These are phyloP conservation scores for Frankliniella fusca DNA, from an alignment of 2,888 invertebrate genomes.

Conservation along the genomic window DNA sequence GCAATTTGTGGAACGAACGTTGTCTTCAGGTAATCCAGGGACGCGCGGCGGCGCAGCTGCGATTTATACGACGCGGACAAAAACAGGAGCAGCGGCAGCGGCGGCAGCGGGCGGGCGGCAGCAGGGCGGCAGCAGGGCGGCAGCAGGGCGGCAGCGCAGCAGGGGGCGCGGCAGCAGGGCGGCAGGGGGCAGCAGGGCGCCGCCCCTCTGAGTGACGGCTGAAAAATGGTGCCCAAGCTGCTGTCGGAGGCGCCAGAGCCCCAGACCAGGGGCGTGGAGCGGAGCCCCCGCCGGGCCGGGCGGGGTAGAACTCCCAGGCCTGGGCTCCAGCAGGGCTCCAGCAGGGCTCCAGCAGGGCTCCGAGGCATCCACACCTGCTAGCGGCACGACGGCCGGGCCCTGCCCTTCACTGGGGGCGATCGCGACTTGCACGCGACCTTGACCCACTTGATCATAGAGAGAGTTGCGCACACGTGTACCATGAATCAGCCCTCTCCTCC, in stretches of 20 bases:
- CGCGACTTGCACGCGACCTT: too few species aligned
- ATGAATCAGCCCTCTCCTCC: too few species aligned
- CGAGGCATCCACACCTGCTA: too few species aligned
- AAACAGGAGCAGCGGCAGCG: background rate
- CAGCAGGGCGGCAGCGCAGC: background rate
- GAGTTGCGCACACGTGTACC: too few species aligned
- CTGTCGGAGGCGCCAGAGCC: conserved; percentile 5
- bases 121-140: background rate
- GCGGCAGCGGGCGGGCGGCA: background rate
- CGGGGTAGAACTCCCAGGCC: background rate
- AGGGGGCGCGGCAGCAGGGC: background rate
- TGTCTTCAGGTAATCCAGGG: conserved; percentile 19
- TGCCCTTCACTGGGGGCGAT: too few species aligned
- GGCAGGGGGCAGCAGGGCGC: background rate
- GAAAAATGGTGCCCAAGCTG: conserved; percentile 12
- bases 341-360: background rate
- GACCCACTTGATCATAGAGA: too few species aligned
- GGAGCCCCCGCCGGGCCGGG: background rate
- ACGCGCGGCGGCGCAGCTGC: background rate
- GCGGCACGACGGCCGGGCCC: background rate
- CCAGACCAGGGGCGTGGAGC: background rate
- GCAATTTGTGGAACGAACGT: conserved; percentile 16
- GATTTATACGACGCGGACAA: conserved; percentile 19
- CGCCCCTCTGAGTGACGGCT: conserved; percentile 8
- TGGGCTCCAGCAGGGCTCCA: background rate